Evolutionary conservation across 23 tunicate genomes (phyloP).

Genomic region (Corella eumyota): DNA sequence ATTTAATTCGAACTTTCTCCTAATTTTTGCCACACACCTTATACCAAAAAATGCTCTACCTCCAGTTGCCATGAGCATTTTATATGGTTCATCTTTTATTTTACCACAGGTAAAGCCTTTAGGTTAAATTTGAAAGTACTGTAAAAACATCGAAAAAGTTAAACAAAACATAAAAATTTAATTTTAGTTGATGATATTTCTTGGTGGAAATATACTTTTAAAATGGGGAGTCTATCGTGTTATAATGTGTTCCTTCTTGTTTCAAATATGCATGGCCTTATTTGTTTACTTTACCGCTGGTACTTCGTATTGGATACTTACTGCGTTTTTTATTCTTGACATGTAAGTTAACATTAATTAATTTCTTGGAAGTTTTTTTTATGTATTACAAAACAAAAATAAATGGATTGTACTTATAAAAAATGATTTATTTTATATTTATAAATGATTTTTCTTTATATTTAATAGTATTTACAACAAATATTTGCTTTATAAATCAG

Average conservation of each 20-base stretch:
- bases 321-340: conserved; percentile 63
- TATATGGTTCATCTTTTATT: conserved; percentile 71
- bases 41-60: conserved; percentile 56
- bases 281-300: conserved; percentile 30
- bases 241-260: conserved; percentile 40
- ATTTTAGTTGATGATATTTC: conserved; percentile 37
- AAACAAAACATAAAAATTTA: too few species aligned
- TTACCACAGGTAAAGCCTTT: conserved; percentile 83
- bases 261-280: conserved; percentile 40
- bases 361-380: too few species aligned
- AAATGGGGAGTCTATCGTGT: conserved; percentile 55
- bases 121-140: too few species aligned
- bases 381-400: too few species aligned
- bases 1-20: conserved; percentile 58
- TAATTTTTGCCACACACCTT: conserved; percentile 66
- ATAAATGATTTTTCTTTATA: too few species aligned
- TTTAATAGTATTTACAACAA: too few species aligned
- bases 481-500: too few species aligned
- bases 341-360: conserved; percentile 63
- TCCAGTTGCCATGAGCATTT: conserved; percentile 29
- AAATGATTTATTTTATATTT: too few species aligned
- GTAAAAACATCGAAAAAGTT: too few species aligned
- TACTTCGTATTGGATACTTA: conserved; percentile 20
- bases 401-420: too few species aligned
- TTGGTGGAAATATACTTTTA: conserved; percentile 51